Evolutionary conservation across 1,140 invertebrate species (phyloP).

Genomic region (Caerostris darwini): DNA sequence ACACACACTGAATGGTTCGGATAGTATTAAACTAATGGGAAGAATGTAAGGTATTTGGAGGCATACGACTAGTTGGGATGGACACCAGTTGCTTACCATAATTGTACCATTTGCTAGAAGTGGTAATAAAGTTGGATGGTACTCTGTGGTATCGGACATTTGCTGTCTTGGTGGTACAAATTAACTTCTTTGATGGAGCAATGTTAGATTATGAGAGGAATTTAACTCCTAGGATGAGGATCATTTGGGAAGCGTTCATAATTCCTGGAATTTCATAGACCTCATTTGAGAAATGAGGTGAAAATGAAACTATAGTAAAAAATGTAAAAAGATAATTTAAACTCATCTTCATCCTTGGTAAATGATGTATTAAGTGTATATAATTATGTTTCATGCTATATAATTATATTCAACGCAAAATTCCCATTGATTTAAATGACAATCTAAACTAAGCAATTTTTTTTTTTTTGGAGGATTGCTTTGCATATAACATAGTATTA

Average conservation of each 20-base stretch:
- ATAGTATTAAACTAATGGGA: neutral
- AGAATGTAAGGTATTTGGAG: neutral
- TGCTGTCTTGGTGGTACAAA: neutral
- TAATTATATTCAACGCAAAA: too few species aligned
- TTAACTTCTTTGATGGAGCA: neutral
- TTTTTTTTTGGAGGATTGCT: too few species aligned
- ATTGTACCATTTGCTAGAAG: neutral
- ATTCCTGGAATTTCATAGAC: too few species aligned
- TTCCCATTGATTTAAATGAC: too few species aligned
- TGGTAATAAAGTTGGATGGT: neutral
- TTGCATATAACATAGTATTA: too few species aligned
- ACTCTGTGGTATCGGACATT: neutral
- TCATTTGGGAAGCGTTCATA: neutral
- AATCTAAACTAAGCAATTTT: too few species aligned
- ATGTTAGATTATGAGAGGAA: neutral
- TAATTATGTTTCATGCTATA: too few species aligned
- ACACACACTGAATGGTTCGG: neutral
- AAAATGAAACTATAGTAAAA: too few species aligned
- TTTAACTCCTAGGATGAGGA: neutral
- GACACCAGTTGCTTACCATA: constrained; percentile 12
- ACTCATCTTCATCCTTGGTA: too few species aligned
- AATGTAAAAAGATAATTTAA: too few species aligned
- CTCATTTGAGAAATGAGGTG: too few species aligned
- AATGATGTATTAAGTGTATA: too few species aligned
- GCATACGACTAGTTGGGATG: neutral